These are phyloP conservation scores for Sinella curviseta DNA, from an alignment of 1,140 invertebrate genomes.

Conservation along the genomic window DNA sequence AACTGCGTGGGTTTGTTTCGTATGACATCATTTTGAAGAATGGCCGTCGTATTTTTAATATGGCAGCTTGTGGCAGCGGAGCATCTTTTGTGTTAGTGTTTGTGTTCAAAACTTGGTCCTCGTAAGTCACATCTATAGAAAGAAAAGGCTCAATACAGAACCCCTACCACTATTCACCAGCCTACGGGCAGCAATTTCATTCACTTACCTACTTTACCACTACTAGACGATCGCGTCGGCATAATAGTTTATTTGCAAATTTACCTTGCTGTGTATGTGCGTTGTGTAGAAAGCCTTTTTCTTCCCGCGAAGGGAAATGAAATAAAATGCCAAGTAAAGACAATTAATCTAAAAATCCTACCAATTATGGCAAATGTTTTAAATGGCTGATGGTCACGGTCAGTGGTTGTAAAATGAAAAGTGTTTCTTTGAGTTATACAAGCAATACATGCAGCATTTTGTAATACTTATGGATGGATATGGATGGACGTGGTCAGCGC, in stretches of 20 bases:
- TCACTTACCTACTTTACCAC: not conserved
- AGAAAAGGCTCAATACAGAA: not conserved
- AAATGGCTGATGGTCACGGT: conserved; percentile 20
- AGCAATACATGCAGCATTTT: no score
- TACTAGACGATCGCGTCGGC: not conserved
- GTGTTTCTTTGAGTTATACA: not conserved
- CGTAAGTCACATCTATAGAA: no score
- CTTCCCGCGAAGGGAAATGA: not conserved
- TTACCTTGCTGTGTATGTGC: not conserved
- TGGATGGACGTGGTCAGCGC: no score
- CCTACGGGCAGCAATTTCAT: not conserved
- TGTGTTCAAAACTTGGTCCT: no score
- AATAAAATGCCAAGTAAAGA: not conserved
- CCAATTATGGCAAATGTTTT: conserved; percentile 25
- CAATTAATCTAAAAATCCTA: conserved; percentile 24
- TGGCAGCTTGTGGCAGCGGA: no score
- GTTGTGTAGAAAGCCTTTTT: not conserved
- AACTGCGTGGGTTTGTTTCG: conserved; percentile 1
- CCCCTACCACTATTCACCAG: not conserved
- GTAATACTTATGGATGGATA: no score
- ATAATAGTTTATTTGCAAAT: conserved; percentile 4
- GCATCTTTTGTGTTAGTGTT: no score
- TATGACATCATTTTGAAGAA: not conserved
- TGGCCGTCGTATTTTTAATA: not conserved
- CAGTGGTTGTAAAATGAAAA: conserved; percentile 18